Evolutionary conservation across 2,113 vertebrate genomes (phyloP).

Genomic region (Chiloscyllium plagiosum): DNA sequence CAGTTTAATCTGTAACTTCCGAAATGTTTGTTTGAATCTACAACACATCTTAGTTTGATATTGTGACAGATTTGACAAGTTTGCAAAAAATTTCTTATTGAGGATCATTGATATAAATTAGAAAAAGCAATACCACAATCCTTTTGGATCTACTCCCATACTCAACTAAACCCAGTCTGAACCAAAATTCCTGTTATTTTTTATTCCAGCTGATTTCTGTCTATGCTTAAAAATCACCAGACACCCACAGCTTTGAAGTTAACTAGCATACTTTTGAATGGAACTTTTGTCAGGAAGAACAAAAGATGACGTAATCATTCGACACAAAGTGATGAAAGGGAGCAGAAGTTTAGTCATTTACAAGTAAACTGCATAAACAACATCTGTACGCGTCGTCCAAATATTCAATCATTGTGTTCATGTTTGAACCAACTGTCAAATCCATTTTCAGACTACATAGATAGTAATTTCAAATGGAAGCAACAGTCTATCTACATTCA

Average conservation of each 20-base stretch:
- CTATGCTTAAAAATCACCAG: neutral
- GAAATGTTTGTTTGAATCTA: neutral
- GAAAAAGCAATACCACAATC: neutral
- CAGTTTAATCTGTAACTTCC: neutral
- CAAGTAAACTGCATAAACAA: neutral
- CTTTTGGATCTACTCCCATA: neutral
- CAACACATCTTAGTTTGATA: neutral
- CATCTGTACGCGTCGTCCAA: neutral
- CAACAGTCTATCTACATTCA: neutral
- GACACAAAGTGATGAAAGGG: neutral
- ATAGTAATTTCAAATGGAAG: neutral
- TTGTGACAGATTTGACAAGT: neutral
- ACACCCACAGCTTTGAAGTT: neutral
- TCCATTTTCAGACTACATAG: neutral
- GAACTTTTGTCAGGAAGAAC: neutral
- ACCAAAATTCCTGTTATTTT: neutral
- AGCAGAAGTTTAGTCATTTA: neutral
- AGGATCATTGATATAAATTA: neutral
- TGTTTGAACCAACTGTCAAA: neutral
- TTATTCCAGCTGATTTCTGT: neutral
- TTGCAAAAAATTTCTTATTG: conserved; percentile 6
- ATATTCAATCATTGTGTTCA: neutral
- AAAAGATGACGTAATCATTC: neutral
- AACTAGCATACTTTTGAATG: neutral
- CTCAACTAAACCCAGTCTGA: neutral